Evolutionary conservation across 23 tunicate genomes (phyloP), one percentile per base, ranked within the genome.

Genomic region (Trididemnum nubilum): DNA sequence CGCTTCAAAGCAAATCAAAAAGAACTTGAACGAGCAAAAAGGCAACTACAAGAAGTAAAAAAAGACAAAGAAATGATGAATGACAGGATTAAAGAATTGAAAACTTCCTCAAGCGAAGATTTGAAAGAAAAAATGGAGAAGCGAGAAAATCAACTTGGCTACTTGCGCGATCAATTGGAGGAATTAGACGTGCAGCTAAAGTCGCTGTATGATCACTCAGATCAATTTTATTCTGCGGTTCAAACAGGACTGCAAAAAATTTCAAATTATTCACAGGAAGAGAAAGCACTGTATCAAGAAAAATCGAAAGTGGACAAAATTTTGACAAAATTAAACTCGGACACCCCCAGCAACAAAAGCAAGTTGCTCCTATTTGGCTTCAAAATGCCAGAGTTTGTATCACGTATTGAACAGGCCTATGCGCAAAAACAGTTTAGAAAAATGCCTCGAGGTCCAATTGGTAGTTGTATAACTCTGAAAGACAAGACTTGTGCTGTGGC

Each of bases 391-490:
- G 81, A 87, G 18, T 87, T 93, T 83, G 89, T 87, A 3, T 66
- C 78, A 23, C 64, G 54, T 23, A 84, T 93, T 34, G 98, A 93
- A 25, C 86, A 93, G 24, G 98, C 87, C 1, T 87, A 39, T 65
- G 36, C 44, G 21, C 40, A 51, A 23, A 76, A 69, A 18, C 64
- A 71, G 65, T 93, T 93, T 83, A 29, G 60, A 0, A 77, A 79
- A 36, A 87, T 80, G 73, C 98, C 98, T 4, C 66, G 94, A 0
- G 98, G 98, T 29, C 98, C 98, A 1, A 83, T 93, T 33, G 98
- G 98, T n/a, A 81, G 76, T 40, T 93, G 89, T 44, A 26, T 93
- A 22, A 65, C 98, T 0, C 21, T 93, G 33, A 93, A 87, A 38
- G 93, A 93, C 78, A 72, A 81, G 23, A 35, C 54, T 22, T 72